A percentile compares a stretch with the other conserved stretches of the same genome.
These are phyloP conservation scores for Hypomesus transpacificus DNA, from an alignment of 2,113 vertebrate genomes.

Conservation along the genomic window DNA sequence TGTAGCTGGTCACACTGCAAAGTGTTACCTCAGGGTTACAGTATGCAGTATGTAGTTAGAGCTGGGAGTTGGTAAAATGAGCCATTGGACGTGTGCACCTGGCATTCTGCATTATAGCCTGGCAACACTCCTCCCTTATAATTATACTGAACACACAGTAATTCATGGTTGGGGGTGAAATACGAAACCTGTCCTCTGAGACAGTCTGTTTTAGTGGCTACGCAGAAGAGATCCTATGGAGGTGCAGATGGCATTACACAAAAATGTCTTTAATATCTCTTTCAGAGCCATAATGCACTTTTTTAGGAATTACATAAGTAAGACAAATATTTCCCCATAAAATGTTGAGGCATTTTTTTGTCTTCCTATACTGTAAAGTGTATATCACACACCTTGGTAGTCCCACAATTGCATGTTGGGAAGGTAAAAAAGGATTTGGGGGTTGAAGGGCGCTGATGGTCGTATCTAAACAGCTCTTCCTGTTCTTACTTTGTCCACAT, in stretches of 20 bases:
- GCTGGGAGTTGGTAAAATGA: conserved; percentile 65
- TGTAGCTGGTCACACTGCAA: not conserved
- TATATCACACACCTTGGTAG: too few species aligned
- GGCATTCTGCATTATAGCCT: conserved; percentile 69
- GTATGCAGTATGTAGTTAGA: conserved; percentile 51
- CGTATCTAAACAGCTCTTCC: conserved; percentile 30
- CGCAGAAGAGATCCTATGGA: conserved; percentile 70
- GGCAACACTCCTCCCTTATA: conserved; percentile 73
- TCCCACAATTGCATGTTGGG: too few species aligned
- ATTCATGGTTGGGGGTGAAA: conserved; percentile 74
- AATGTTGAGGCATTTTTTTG: not conserved
- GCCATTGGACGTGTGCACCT: conserved; percentile 71
- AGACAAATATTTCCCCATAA: not conserved
- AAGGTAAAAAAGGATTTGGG: not conserved
- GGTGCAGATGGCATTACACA: conserved; percentile 71
- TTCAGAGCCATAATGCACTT: conserved; percentile 44
- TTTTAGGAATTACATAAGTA: conserved; percentile 30
- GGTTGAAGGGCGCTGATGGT: conserved; percentile 22
- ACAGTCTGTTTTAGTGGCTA: conserved; percentile 75
- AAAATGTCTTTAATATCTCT: conserved; percentile 58
- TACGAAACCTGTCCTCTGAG: conserved; percentile 73
- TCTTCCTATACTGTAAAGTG: too few species aligned
- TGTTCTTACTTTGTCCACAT: conserved; percentile 63
- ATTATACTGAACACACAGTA: conserved; percentile 73
- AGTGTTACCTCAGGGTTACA: not conserved